Evolutionary conservation across 2,888 invertebrate genomes (phyloP).

Genomic region (Ferrisia virgata): DNA sequence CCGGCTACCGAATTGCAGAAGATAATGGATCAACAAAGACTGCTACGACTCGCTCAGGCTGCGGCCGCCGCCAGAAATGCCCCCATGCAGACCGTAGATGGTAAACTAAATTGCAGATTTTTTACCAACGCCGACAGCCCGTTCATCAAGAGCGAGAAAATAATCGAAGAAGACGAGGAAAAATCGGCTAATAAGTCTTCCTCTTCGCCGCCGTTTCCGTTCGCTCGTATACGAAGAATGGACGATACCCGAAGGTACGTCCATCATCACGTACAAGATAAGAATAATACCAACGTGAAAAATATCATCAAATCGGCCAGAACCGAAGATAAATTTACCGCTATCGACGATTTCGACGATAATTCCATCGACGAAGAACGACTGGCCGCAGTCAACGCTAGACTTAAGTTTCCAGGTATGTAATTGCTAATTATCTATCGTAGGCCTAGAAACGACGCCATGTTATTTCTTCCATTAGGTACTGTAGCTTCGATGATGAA

Average conservation of each 20-base stretch:
- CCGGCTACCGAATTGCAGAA: not conserved
- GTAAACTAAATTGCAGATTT: slow-evolving; percentile 17
- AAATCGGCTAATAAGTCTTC: slow-evolving; percentile 11
- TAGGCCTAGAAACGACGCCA: too few relatives aligned
- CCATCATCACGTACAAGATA: slow-evolving; percentile 1
- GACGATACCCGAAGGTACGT: slow-evolving; percentile 27
- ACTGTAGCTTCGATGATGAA: too few relatives aligned
- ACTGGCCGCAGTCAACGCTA: slow-evolving; percentile 16
- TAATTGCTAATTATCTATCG: too few relatives aligned
- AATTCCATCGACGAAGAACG: slow-evolving; percentile 35
- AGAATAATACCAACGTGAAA: not conserved
- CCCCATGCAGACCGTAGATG: not conserved
- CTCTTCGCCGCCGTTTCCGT: not conserved
- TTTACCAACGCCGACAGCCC: not conserved
- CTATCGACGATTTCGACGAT: slow-evolving; percentile 36
- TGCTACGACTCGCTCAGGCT: not conserved
- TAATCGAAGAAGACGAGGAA: slow-evolving; percentile 29
- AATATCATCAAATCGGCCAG: not conserved
- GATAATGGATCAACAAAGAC: slow-evolving; percentile 17
- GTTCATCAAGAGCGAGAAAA: slow-evolving; percentile 31
- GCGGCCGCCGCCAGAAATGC: slow-evolving; percentile 17
- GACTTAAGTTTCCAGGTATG: slow-evolving; percentile 33
- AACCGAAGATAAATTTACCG: slow-evolving; percentile 40
- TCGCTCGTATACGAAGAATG: slow-evolving; percentile 7
- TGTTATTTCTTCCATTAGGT: too few relatives aligned